phyloP scores from a whole-genome alignment of 2,888 invertebrate species.

The Koerneria pararmatus region DNA sequence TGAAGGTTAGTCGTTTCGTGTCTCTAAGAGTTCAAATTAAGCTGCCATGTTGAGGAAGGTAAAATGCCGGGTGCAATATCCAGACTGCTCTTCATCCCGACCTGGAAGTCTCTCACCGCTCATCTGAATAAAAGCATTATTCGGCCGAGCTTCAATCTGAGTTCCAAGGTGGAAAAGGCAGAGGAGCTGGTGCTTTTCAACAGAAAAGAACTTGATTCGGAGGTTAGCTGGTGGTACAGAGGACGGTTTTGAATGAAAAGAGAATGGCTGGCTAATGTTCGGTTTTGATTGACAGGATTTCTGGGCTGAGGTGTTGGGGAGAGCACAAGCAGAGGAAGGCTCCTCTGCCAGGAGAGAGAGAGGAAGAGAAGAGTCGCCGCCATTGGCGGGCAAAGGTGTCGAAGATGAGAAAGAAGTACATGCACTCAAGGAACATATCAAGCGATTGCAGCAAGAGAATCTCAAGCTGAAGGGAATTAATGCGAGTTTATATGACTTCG shows the following conservation, averaged over 20 bases:
- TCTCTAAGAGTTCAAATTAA: too few relatives aligned
- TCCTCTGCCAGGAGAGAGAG: too few relatives aligned
- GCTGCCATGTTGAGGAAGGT: conserved; percentile 29
- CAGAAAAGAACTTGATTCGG: too few relatives aligned
- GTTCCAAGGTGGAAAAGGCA: too few relatives aligned
- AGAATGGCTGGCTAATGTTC: too few relatives aligned
- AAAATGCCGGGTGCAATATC: conserved; percentile 30
- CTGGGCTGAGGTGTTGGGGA: conserved; percentile 1
- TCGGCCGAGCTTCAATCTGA: too few relatives aligned
- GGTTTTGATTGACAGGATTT: conserved; percentile 7
- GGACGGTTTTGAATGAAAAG: too few relatives aligned
- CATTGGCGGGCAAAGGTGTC: too few relatives aligned
- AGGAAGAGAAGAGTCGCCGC: conserved; percentile 5
- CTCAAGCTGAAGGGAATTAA: conserved; percentile 33
- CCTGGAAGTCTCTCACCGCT: conserved; percentile 25
- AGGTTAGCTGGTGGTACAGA: too few relatives aligned
- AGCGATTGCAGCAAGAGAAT: conserved; percentile 29
- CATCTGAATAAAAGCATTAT: too few relatives aligned
- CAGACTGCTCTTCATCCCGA: conserved; percentile 30
- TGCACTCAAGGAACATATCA: conserved; percentile 24
- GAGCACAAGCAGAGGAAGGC: conserved; percentile 1
- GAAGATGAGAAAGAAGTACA: conserved; percentile 15
- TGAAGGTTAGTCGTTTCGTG: conserved; percentile 29
- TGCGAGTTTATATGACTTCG: conserved; percentile 36
- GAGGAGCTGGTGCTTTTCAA: too few relatives aligned